phyloP scores from a whole-genome alignment of 2,797 vertebrate species.

The Spinus pinus region DNA sequence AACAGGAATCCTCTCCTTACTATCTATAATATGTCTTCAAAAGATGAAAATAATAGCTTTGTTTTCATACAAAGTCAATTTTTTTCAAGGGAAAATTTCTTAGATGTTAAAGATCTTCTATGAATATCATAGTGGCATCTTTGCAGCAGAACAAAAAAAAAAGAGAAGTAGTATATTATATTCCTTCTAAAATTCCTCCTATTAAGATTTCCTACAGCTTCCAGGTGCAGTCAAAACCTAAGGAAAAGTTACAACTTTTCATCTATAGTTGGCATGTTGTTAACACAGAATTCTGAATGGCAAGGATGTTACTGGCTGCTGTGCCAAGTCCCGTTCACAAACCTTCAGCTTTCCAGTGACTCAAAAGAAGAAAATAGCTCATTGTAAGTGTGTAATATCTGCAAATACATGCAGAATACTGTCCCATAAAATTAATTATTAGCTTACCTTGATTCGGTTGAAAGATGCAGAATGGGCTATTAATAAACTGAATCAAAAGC shows the following conservation, averaged over 20 bases:
- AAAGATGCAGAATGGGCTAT: background rate
- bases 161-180: background rate
- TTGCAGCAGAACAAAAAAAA: conserved; percentile 12
- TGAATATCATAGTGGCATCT: background rate
- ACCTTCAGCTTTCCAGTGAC: conserved; percentile 18
- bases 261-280: background rate
- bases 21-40: background rate
- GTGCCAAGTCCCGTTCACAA: background rate
- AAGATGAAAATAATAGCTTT: background rate
- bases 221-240: background rate
- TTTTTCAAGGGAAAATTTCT: background rate
- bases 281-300: background rate
- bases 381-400: background rate
- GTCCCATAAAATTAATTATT: background rate
- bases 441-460: background rate
- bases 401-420: background rate
- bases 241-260: background rate
- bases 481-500: background rate
- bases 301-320: conserved; percentile 4
- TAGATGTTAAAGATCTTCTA: background rate
- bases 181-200: background rate
- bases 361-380: conserved; percentile 2
- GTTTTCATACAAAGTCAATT: background rate
- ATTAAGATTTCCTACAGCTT: conserved; percentile 7
- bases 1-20: background rate